Evolutionary conservation across 2,888 invertebrate species (phyloP), one percentile per base, ranked within the genome.

Genomic region (Mythimna pallens): DNA sequence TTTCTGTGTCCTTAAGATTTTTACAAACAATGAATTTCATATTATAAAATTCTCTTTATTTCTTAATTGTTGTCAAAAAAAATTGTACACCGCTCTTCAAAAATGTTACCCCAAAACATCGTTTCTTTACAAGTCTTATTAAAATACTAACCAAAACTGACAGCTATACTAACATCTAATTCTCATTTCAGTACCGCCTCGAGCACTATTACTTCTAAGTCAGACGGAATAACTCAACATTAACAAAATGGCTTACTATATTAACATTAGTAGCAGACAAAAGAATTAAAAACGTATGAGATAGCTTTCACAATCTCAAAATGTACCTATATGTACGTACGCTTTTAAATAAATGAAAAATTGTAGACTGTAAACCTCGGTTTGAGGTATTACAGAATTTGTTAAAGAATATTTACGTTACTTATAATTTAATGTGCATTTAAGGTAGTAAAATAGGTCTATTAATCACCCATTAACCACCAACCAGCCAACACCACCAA

Each of bases 211-310:
- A 68, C 17, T 62, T 61, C 52, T 47, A 52, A 64, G 43, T 55
- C 59, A 74, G 67, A 74, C 67, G 43, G 47, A 30, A 74, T 67
- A 68, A 67, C 25, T 78, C 64, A 43, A 17, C 25, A 47, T 67
- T 74, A 73, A 62, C 47, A 30, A 74, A 80, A 65, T 36, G 62
- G 62, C 55, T 36, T 36, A 67, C 54, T 79, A 30, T 47, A 58
- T 73, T 74, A 68, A 61, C 25, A 40, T 67, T 80, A 68, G 54
- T 4, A 34, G 17, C 25, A 62, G 34, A 52, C 43, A 68, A 73
- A 58, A 63, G 22, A 75, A 75, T 75, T 67, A 61, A 52, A 67
- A 74, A 80, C 10, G 17, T 52, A n/a, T 40, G n/a, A 34, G 34
- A 2, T 57, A 47, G 8, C 50, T 20, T 76, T 72, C 52, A 59